A percentile compares a stretch with the other conserved stretches of the same genome.
Conservation (phyloP, 2,113 vertebrate genomes). For the Redunca redunca region DNA sequence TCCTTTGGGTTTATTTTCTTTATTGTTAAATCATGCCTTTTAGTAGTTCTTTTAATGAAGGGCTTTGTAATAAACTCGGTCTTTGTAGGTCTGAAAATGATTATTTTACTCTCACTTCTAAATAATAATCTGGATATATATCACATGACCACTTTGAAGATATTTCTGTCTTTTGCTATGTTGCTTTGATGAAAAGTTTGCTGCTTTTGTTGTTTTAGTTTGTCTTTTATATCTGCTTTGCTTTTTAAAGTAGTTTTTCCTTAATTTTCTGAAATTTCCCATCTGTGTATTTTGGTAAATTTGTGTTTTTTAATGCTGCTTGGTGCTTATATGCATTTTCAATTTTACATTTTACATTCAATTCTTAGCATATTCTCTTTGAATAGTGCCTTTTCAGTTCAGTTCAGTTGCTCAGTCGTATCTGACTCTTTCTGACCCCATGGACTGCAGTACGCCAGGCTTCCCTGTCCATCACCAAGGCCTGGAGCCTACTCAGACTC, state of each 20-base stretch:
- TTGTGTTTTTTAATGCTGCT: conserved; percentile 24
- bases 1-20: conserved; percentile 32
- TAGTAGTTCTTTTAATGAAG: conserved; percentile 27
- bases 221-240: conserved; percentile 28
- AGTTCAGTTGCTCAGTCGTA: background rate
- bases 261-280: conserved; percentile 9
- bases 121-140: conserved; percentile 23
- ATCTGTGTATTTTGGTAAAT: background rate
- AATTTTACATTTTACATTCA: background rate
- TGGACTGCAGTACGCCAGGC: background rate
- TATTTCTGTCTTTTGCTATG: conserved; percentile 26
- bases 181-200: conserved; percentile 35
- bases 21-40: conserved; percentile 1
- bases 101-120: conserved; percentile 43
- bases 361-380: conserved; percentile 15
- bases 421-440: background rate
- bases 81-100: conserved; percentile 33
- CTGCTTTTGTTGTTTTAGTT: conserved; percentile 45
- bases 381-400: background rate
- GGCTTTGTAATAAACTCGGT: background rate
- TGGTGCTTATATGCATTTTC: background rate
- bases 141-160: conserved; percentile 31
- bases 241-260: conserved; percentile 33
- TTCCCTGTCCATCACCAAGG: background rate
- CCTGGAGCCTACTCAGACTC: background rate